phyloP scores from a whole-genome alignment of 2,113 vertebrate species.

The Zosterops pallidus region DNA sequence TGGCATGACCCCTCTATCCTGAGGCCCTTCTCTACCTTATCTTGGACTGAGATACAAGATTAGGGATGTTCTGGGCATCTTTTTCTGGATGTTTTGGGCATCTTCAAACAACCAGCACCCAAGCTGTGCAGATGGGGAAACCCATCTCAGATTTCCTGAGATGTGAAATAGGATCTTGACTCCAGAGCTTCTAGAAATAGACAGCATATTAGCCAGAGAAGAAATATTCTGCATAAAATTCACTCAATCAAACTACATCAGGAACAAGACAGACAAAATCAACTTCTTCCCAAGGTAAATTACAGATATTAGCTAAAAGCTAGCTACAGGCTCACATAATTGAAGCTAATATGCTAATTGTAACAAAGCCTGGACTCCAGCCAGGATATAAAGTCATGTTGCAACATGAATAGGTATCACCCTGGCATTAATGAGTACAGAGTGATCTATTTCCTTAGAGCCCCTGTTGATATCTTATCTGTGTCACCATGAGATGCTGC shows the following conservation, averaged over 20 bases:
- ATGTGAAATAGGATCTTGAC: not conserved
- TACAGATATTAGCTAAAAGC: not conserved
- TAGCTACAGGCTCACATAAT: conserved; percentile 1
- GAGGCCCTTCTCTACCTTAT: not conserved
- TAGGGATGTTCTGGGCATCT: not conserved
- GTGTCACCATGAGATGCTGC: not conserved
- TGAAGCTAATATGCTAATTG: conserved; percentile 11
- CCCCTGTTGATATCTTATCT: not conserved
- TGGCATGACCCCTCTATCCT: not conserved
- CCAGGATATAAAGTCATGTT: not conserved
- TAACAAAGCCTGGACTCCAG: conserved; percentile 5
- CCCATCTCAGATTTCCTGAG: not conserved
- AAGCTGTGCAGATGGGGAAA: not conserved
- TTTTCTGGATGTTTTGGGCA: not conserved
- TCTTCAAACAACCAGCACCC: not conserved
- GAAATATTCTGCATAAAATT: not conserved
- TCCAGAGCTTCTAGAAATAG: not conserved
- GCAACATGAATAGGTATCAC: not conserved
- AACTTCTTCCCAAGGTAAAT: not conserved
- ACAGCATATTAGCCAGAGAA: not conserved
- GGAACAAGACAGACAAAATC: not conserved
- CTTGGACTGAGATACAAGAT: not conserved
- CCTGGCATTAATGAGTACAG: not conserved
- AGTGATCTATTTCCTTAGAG: not conserved
- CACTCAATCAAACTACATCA: not conserved